Conservation (phyloP, 2,113 vertebrate genomes). For the Bombycilla garrulus region DNA sequence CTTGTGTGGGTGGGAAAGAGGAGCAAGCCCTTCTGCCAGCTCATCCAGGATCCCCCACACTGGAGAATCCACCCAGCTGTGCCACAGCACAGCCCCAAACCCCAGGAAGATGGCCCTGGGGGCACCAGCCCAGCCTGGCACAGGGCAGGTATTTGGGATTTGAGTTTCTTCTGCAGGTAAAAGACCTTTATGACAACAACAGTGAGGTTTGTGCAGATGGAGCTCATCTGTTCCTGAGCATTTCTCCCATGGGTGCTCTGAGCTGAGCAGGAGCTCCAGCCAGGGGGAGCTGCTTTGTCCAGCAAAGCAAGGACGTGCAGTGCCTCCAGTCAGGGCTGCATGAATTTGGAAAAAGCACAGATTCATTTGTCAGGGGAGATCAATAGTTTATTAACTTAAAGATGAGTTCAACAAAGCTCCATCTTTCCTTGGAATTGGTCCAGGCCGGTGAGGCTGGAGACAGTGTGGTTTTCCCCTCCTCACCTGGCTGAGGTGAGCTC, state of each 20-base stretch:
- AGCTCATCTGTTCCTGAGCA: not conserved
- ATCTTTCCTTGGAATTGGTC: conserved; percentile 17
- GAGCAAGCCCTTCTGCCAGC: not conserved
- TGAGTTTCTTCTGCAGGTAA: not conserved
- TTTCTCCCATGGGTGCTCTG: not conserved
- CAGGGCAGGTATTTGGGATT: fast-evolving
- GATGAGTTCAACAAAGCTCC: conserved; percentile 55
- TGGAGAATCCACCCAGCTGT: fast-evolving
- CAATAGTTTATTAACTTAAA: conserved; percentile 77
- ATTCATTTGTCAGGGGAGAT: conserved; percentile 36
- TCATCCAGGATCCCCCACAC: not conserved
- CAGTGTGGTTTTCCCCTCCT: not conserved
- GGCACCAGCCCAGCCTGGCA: not conserved
- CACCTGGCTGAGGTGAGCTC: conserved; percentile 15
- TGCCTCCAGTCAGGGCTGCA: not conserved
- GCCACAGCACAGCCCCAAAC: not conserved
- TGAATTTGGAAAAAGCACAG: conserved; percentile 33
- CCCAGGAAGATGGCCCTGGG: not conserved
- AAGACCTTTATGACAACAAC: not conserved
- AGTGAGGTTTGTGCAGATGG: not conserved
- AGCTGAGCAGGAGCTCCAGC: not conserved
- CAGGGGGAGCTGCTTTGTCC: not conserved
- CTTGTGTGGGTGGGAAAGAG: not conserved
- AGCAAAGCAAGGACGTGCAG: fast-evolving
- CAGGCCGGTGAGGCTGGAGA: not conserved